A percentile compares a stretch with the other conserved stretches of the same genome.
Evolutionary conservation across 2,888 invertebrate species (phyloP).

Genomic region (Metacarcinus magister): DNA sequence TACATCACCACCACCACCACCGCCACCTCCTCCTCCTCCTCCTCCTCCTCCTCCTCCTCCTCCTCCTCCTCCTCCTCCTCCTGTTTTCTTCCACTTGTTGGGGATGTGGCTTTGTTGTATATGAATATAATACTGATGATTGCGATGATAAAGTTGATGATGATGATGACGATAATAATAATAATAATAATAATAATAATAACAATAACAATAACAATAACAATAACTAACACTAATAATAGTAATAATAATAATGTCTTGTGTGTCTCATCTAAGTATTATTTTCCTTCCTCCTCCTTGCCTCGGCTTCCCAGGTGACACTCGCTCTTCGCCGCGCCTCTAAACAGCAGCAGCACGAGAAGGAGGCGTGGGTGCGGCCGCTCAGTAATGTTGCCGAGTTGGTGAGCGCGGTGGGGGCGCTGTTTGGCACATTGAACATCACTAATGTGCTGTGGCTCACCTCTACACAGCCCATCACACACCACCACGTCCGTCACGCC

Average conservation of each 20-base stretch:
- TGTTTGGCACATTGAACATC: background rate
- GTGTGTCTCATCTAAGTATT: background rate
- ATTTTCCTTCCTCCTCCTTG: background rate
- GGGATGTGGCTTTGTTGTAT: background rate
- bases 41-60: background rate
- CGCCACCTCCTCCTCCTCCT: background rate
- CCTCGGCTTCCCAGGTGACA: background rate
- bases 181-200: too few species aligned
- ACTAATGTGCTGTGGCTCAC: constrained; percentile 43
- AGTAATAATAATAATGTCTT: background rate
- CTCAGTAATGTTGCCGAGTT: constrained; percentile 10
- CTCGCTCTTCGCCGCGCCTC: background rate
- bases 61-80: background rate
- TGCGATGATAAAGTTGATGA: too few species aligned
- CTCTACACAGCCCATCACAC: background rate
- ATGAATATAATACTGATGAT: too few species aligned
- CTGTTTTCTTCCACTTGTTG: background rate
- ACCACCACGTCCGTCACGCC: background rate
- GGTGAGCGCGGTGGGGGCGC: constrained; percentile 16
- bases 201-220: too few species aligned
- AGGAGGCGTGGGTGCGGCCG: constrained; percentile 56
- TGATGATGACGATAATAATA: too few species aligned
- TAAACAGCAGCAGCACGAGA: background rate
- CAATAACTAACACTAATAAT: too few species aligned
- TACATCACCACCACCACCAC: background rate